Evolutionary conservation across 2,888 invertebrate genomes (phyloP).

Genomic region (Epinotia bilunana): DNA sequence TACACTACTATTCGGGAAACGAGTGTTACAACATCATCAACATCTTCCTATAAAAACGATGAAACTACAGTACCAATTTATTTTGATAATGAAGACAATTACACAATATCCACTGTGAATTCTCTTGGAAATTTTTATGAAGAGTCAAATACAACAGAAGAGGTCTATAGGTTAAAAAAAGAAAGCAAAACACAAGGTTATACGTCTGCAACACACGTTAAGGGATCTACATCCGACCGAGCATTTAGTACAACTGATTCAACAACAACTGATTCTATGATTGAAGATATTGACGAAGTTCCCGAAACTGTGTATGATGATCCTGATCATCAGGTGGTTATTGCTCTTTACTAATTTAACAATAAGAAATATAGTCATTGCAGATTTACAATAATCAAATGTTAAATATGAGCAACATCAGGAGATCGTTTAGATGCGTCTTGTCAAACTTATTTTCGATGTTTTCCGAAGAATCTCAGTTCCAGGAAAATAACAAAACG

Average conservation of each 20-base stretch:
- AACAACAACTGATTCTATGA: neutral
- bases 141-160: neutral
- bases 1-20: neutral
- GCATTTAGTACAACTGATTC: neutral
- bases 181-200: neutral
- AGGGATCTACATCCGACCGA: neutral
- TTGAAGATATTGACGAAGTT: neutral
- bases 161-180: neutral
- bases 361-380: neutral
- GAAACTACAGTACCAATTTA: neutral
- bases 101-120: neutral
- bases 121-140: neutral
- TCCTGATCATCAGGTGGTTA: conserved; percentile 19
- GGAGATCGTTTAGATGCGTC: neutral
- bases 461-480: neutral
- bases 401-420: neutral
- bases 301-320: conserved; percentile 11
- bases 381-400: neutral
- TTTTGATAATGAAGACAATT: conserved; percentile 1
- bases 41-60: neutral
- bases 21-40: neutral
- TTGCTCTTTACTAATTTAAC: conserved; percentile 11
- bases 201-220: neutral
- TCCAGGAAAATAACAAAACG: neutral
- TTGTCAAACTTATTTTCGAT: neutral